A percentile compares a stretch with the other conserved stretches of the same genome.
These are phyloP conservation scores for Hypsopygia costalis DNA, from an alignment of 2,888 invertebrate genomes.

Conservation along the genomic window DNA sequence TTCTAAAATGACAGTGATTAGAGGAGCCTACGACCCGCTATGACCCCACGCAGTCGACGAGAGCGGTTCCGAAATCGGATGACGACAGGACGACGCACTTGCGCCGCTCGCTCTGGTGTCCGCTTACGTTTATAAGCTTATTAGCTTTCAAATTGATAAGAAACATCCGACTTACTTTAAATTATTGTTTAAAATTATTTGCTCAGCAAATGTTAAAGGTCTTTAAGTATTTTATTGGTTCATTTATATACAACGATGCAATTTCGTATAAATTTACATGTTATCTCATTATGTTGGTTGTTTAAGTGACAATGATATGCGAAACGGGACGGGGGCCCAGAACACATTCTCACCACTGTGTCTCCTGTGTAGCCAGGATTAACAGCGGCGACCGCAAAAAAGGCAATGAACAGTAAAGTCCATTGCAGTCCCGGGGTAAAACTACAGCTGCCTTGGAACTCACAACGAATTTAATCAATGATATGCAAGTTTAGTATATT, in stretches of 20 bases:
- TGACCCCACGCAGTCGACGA: conserved; percentile 40
- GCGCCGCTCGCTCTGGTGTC: conserved; percentile 23
- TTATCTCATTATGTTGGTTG: background rate
- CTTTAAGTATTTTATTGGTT: conserved; percentile 1
- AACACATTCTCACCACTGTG: too few relatives aligned
- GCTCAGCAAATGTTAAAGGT: background rate
- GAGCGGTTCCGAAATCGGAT: conserved; percentile 52
- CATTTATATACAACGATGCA: background rate
- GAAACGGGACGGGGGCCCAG: too few relatives aligned
- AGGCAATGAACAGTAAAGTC: too few relatives aligned
- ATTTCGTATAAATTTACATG: background rate
- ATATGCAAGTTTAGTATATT: too few relatives aligned
- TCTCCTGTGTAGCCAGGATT: too few relatives aligned
- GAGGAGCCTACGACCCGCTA: conserved; percentile 33
- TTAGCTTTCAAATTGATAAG: conserved; percentile 30
- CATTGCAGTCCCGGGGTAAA: too few relatives aligned
- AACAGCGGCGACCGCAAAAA: too few relatives aligned
- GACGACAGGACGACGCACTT: conserved; percentile 17
- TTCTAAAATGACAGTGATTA: conserved; percentile 22
- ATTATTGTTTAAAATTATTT: background rate
- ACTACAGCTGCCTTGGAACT: too few relatives aligned
- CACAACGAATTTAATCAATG: too few relatives aligned
- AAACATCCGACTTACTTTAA: conserved; percentile 8
- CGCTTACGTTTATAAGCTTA: conserved; percentile 48
- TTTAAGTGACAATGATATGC: too few relatives aligned